Evolutionary conservation across 2,888 invertebrate genomes (phyloP).

Genomic region (Spatulosminthurus flaviceps): DNA sequence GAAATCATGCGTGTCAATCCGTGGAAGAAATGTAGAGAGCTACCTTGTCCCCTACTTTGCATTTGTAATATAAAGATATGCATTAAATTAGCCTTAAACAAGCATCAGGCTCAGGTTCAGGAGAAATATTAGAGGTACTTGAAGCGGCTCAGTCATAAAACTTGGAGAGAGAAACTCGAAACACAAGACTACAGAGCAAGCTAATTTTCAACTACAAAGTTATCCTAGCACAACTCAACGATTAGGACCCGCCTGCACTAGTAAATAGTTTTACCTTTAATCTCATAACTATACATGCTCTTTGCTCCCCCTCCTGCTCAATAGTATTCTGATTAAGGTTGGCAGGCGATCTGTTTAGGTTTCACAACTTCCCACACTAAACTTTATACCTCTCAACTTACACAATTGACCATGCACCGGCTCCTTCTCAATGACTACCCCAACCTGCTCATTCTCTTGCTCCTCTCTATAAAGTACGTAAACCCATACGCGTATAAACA

Average conservation of each 20-base stretch:
- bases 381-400: not conserved
- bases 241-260: not conserved
- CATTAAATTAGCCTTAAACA: no score
- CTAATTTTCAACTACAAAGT: not conserved
- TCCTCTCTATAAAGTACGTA: no score
- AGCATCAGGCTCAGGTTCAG: not conserved
- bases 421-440: no score
- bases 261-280: not conserved
- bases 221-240: not conserved
- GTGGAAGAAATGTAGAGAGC: no score
- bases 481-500: no score
- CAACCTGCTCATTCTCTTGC: no score
- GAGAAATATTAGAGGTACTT: not conserved
- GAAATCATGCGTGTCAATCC: no score
- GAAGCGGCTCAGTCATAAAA: not conserved
- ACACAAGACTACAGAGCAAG: not conserved
- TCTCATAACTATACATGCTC: not conserved
- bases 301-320: not conserved
- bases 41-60: no score
- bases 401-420: not conserved
- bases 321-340: not conserved
- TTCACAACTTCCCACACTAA: not conserved
- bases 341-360: constrained; percentile 2
- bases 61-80: no score
- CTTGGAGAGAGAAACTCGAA: not conserved